Percentiles rank a stretch among this genome's conserved stretches.
phyloP scores from a whole-genome alignment of 2,113 vertebrate species.

The Psittacula cyanocephala region DNA sequence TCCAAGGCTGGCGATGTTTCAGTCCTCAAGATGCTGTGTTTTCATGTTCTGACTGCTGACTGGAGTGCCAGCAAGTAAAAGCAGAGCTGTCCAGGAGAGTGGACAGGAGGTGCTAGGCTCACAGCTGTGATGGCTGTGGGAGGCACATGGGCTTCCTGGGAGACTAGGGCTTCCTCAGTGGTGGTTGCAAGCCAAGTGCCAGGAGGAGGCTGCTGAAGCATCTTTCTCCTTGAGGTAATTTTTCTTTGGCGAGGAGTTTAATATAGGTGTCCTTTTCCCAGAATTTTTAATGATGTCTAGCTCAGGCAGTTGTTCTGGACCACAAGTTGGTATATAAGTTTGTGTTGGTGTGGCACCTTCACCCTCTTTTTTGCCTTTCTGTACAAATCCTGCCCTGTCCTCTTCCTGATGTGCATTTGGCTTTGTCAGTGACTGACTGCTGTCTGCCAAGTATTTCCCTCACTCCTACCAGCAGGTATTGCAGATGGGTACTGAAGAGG shows the following conservation, averaged over 20 bases:
- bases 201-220: background rate
- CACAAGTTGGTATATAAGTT: background rate
- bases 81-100: background rate
- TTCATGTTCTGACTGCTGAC: background rate
- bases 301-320: background rate
- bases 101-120: background rate
- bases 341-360: background rate
- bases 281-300: background rate
- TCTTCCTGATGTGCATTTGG: background rate
- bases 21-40: rapidly evolving
- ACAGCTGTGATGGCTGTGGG: background rate
- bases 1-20: rapidly evolving
- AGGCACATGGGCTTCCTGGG: too few species aligned
- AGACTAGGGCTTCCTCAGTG: background rate
- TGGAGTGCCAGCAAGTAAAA: background rate
- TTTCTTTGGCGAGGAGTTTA: background rate
- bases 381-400: background rate
- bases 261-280: background rate
- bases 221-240: background rate
- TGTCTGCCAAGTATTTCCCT: background rate
- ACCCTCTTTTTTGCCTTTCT: background rate
- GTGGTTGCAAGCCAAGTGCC: rapidly evolving
- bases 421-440: background rate
- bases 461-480: background rate
- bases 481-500: background rate